Conservation (phyloP, 2,888 invertebrate genomes). For the Thysanoteuthis rhombus region DNA sequence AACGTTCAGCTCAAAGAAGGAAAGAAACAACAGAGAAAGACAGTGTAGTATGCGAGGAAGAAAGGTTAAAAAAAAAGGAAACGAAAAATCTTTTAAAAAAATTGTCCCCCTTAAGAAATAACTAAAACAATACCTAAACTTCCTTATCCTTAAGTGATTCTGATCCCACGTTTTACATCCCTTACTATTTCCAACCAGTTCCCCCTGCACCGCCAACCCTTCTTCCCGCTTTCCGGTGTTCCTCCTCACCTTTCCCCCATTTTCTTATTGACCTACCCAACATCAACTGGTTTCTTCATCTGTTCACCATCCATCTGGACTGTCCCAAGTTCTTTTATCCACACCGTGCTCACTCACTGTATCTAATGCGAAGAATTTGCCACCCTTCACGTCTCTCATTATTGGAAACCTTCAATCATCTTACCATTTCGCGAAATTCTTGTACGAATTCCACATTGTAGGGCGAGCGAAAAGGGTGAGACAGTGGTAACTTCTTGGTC, state of each 20-base stretch:
- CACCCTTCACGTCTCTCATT: background rate
- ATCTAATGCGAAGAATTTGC: background rate
- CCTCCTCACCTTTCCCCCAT: background rate
- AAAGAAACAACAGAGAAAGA: background rate
- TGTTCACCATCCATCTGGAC: background rate
- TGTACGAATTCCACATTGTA: background rate
- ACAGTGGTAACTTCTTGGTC: background rate
- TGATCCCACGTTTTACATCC: background rate
- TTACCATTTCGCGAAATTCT: background rate
- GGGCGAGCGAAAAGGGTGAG: background rate
- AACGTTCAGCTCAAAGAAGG: too few species aligned
- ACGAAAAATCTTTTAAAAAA: background rate
- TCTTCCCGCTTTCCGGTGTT: background rate
- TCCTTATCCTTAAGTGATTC: background rate
- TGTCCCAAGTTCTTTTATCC: background rate
- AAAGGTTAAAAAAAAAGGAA: background rate
- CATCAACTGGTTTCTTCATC: background rate
- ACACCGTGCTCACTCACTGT: background rate
- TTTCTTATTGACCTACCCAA: background rate
- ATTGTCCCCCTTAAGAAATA: background rate
- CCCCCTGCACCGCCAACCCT: background rate
- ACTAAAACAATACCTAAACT: background rate
- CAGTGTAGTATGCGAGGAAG: too few species aligned
- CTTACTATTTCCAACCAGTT: background rate
- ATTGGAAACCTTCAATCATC: background rate